A percentile compares a stretch with the other conserved stretches of the same genome.
Evolutionary conservation across 1,140 invertebrate genomes (phyloP).

Genomic region (Nomia melanderi): DNA sequence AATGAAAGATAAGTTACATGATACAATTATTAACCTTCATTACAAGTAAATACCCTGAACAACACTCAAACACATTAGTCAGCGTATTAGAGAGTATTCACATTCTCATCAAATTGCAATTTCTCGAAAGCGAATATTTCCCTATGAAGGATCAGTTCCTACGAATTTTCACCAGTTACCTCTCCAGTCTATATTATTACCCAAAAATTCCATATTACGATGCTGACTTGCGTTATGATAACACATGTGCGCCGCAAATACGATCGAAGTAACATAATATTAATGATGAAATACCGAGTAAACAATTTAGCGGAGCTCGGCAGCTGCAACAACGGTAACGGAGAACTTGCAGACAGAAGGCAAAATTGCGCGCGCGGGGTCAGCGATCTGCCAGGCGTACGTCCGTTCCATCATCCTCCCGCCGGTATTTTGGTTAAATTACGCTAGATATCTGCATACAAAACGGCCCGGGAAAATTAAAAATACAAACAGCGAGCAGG

Average conservation of each 20-base stretch:
- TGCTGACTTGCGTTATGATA: background rate
- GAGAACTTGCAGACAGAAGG: slow-evolving; percentile 34
- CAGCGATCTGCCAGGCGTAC: slow-evolving; percentile 67
- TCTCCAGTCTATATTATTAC: background rate
- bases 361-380: slow-evolving; percentile 38
- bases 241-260: background rate
- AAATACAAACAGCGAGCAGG: slow-evolving; percentile 68
- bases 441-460: slow-evolving; percentile 74
- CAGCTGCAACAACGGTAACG: slow-evolving; percentile 43
- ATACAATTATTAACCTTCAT: too few species aligned
- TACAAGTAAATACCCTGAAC: too few species aligned
- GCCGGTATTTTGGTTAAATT: slow-evolving; percentile 64
- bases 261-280: background rate
- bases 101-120: too few species aligned
- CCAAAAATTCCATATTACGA: background rate
- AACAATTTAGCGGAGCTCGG: slow-evolving; percentile 55
- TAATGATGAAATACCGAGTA: slow-evolving; percentile 6
- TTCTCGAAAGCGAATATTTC: too few species aligned
- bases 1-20: too few species aligned
- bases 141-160: too few species aligned
- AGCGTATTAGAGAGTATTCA: too few species aligned
- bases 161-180: too few species aligned
- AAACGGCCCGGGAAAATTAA: slow-evolving; percentile 72
- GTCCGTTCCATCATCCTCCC: slow-evolving; percentile 42
- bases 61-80: too few species aligned